phyloP scores from a whole-genome alignment of 92 coral and sea anemone genomes.

The Epizoanthus fatuus region DNA sequence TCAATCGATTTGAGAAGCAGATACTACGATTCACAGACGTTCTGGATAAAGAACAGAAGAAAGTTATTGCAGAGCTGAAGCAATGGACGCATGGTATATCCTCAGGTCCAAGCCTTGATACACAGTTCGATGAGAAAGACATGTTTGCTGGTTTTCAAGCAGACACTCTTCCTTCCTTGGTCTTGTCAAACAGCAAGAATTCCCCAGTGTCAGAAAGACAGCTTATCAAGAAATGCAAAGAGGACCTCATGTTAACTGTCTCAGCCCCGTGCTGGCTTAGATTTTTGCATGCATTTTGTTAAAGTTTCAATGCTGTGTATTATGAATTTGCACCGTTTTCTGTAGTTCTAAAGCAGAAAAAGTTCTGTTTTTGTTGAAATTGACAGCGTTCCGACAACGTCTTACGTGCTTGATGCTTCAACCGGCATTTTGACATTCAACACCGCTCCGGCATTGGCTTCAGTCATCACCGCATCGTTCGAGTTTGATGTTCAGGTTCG shows the following conservation, averaged over 20 bases:
- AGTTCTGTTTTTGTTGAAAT: no score
- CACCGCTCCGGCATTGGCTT: no score
- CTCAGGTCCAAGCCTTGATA: constrained; percentile 17
- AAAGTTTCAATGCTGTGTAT: no score
- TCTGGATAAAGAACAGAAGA: constrained; percentile 24
- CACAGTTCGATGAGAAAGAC: constrained; percentile 54
- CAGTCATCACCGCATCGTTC: no score
- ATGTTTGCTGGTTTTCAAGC: constrained; percentile 62
- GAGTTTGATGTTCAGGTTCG: no score
- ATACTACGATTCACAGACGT: constrained; percentile 70
- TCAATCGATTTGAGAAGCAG: constrained; percentile 77
- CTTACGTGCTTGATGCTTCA: no score
- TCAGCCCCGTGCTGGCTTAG: no score
- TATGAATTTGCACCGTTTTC: no score
- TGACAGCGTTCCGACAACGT: no score
- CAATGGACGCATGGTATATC: constrained; percentile 49
- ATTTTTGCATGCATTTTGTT: no score
- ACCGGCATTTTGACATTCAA: no score
- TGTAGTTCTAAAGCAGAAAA: no score
- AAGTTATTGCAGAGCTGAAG: constrained; percentile 17
- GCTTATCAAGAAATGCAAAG: constrained; percentile 52
- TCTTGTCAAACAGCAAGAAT: constrained; percentile 37
- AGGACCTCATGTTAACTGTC: constrained; percentile 47
- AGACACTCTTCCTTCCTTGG: constrained; percentile 69
- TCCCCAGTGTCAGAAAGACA: background rate